phyloP scores from a whole-genome alignment of 2,113 vertebrate species.

The Nibea coibor region DNA sequence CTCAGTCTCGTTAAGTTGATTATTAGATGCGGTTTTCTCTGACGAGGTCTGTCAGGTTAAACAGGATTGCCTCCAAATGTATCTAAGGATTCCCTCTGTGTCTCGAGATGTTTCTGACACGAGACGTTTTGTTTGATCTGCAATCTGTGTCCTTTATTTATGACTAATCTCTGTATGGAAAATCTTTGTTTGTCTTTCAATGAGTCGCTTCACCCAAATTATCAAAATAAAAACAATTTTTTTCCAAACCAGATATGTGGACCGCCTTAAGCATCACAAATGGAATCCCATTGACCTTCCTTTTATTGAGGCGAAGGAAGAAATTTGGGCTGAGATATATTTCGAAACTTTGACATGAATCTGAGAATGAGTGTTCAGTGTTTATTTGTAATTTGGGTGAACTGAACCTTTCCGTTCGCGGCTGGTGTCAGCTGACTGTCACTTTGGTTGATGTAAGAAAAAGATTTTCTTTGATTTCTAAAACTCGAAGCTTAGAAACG shows the following conservation, averaged over 20 bases:
- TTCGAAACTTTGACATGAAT: not conserved
- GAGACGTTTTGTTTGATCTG: constrained; percentile 25
- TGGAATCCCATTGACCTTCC: not conserved
- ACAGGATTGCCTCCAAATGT: constrained; percentile 5
- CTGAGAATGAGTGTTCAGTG: not conserved
- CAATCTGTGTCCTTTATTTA: constrained; percentile 36
- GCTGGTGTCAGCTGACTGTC: constrained; percentile 11
- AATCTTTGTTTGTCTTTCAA: constrained; percentile 50
- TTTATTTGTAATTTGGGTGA: constrained; percentile 20
- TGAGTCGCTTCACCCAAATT: constrained; percentile 15
- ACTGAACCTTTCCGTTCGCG: constrained; percentile 8
- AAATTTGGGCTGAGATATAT: not conserved
- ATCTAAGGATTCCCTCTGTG: not conserved
- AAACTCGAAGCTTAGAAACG: too few relatives aligned
- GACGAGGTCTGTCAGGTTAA: constrained; percentile 5
- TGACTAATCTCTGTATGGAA: constrained; percentile 28
- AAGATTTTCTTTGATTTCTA: too few relatives aligned
- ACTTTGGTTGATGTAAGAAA: not conserved
- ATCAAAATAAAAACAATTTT: not conserved
- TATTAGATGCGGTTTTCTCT: constrained; percentile 23
- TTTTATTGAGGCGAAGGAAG: not conserved
- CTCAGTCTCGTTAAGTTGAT: constrained; percentile 24
- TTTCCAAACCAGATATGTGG: not conserved
- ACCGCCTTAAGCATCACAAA: not conserved
- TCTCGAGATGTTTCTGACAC: constrained; percentile 1